phyloP scores from a whole-genome alignment of 2,113 vertebrate species.

The Hippocampus barbouri region DNA sequence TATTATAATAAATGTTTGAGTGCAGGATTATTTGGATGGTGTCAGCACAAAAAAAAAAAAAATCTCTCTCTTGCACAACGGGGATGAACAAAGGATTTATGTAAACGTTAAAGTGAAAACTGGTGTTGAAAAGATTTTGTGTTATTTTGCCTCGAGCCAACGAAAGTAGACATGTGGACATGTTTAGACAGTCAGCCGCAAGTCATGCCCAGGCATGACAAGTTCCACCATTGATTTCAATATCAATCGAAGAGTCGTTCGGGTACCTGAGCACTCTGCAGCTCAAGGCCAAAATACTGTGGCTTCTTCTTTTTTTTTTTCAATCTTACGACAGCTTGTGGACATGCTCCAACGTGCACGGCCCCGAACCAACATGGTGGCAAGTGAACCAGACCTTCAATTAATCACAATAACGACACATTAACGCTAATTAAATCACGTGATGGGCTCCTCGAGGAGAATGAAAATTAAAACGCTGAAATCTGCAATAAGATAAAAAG shows the following conservation, averaged over 20 bases:
- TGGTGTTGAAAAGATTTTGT: background rate
- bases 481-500: background rate
- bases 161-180: slow-evolving; percentile 7
- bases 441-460: background rate
- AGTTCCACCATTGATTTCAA: slow-evolving; percentile 34
- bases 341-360: slow-evolving; percentile 35
- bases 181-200: slow-evolving; percentile 18
- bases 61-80: background rate
- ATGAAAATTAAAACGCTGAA: background rate
- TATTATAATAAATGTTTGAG: background rate
- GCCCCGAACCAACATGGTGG: slow-evolving; percentile 5
- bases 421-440: background rate
- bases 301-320: background rate
- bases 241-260: slow-evolving; percentile 40
- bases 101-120: background rate
- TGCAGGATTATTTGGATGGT: background rate
- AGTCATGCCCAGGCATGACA: slow-evolving; percentile 29
- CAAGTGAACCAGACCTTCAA: background rate
- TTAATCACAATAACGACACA: background rate
- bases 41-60: background rate
- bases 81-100: background rate
- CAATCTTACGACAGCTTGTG: slow-evolving; percentile 3
- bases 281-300: background rate
- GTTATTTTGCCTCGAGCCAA: background rate
- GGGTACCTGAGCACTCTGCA: slow-evolving; percentile 11